Conservation (phyloP, 2,797 vertebrate genomes). For the Sandelia bainsii region DNA sequence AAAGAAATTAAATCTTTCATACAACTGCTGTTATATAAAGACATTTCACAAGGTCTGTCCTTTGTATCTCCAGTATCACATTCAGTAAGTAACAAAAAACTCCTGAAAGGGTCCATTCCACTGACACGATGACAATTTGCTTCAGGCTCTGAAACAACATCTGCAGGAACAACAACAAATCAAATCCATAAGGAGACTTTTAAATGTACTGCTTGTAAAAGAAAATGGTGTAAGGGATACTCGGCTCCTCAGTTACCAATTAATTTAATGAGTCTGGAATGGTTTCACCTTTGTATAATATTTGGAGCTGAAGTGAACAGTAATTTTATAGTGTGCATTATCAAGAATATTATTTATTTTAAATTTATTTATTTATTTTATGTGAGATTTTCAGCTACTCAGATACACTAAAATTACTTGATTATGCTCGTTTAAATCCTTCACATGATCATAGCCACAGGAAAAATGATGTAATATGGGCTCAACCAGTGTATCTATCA, state of each 20-base stretch:
- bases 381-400: constrained; percentile 1
- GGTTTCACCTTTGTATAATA: constrained; percentile 1
- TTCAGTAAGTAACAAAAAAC: constrained; percentile 25
- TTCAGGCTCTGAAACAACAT: constrained; percentile 2
- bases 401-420: not conserved
- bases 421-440: not conserved
- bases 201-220: not conserved
- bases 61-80: constrained; percentile 37
- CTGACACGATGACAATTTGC: not conserved
- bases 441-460: too few relatives aligned
- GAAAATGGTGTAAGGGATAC: not conserved
- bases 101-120: not conserved
- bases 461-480: not conserved
- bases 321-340: too few relatives aligned
- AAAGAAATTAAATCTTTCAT: constrained; percentile 51
- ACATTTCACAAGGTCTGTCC: constrained; percentile 39
- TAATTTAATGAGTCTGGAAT: too few relatives aligned
- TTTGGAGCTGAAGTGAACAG: not conserved
- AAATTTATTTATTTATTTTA: constrained; percentile 2
- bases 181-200: not conserved
- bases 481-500: not conserved
- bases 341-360: not conserved
- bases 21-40: constrained; percentile 52
- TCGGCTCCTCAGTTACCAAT: not conserved
- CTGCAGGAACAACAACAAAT: not conserved